Base-by-base conservation (phyloP, 2,797 vertebrate species). In the Pangasius larnaudii region DNA sequence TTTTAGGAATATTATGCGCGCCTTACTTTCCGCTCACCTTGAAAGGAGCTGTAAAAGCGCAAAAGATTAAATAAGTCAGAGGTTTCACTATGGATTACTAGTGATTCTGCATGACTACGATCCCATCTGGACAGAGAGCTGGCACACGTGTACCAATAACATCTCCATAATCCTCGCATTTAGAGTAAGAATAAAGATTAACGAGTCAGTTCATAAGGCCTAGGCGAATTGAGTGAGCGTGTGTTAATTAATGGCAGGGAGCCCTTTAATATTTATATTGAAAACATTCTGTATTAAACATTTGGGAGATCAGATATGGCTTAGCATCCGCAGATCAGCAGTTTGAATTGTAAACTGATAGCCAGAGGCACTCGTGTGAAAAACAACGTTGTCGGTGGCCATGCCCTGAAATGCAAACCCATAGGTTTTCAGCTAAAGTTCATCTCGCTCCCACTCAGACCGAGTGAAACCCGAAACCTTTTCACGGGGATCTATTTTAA, bases 391-490 rank as follows among this genome's bases (percentile, higher is more conserved):
- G 5, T 42, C 2, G 6, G 82, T 67, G 14, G 24, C 24, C 5
- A 39, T 16, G 14, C 56, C 3, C 30, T 51, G 30, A 53, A 42
- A 65, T 39, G 27, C 46, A 65, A 51, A 46, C 14, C 5, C n/a
- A 49, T 72, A 22, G 0, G 10, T 59, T 87, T 53, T 58, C 78
- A 42, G 42, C 19, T 83, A 87, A 84, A 84, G 80, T 87, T 75
- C 65, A 33, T 61, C 13, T 42, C 39, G 63, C 24, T 86, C 59
- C 74, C 81, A 65, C 56, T 61, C 22, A 83, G 39, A 88, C n/a
- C 24, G 36, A 51, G 5, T 79, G 75, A 79, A 75, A 88, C 58
- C 71, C 36, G 0, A 65, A 75, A 53, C 42, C 61, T 61, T 84
- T 71, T 86, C 77, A 39, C 16, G 1, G 10, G 42, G 18, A 61